Evolutionary conservation across 2,113 vertebrate genomes (phyloP).

Genomic region (Lophura nycthemera): DNA sequence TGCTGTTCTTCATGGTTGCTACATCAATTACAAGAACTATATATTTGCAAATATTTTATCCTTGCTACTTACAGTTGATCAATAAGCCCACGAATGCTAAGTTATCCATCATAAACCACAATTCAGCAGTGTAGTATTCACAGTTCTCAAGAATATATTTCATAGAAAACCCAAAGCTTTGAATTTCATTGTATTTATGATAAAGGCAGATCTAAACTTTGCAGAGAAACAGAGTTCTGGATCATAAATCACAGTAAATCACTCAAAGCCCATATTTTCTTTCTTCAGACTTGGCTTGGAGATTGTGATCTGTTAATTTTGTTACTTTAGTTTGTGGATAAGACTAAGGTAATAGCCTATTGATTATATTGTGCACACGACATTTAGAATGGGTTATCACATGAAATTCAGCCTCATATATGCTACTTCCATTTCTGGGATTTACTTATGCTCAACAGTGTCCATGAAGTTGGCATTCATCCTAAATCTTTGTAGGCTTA

Average conservation of each 20-base stretch:
- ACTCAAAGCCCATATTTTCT: neutral
- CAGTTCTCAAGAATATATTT: neutral
- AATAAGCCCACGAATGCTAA: neutral
- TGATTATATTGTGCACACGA: neutral
- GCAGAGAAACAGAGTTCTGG: neutral
- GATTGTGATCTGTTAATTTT: conserved; percentile 18
- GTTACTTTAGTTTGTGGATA: conserved; percentile 8
- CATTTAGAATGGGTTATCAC: neutral
- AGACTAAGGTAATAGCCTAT: neutral
- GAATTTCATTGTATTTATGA: neutral
- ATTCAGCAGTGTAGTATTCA: neutral
- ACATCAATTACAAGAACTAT: neutral
- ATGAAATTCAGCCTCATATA: neutral
- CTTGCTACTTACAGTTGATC: neutral
- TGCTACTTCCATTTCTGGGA: neutral
- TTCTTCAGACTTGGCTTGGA: neutral
- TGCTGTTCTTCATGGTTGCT: neutral
- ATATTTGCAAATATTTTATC: neutral
- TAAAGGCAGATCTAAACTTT: neutral
- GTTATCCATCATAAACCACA: neutral
- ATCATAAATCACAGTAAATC: neutral
- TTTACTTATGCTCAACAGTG: neutral
- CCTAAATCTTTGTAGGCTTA: neutral
- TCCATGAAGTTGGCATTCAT: neutral
- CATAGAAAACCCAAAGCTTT: neutral